phyloP scores from a whole-genome alignment of 2,888 invertebrate genomes.

The Machimus atricapillus region DNA sequence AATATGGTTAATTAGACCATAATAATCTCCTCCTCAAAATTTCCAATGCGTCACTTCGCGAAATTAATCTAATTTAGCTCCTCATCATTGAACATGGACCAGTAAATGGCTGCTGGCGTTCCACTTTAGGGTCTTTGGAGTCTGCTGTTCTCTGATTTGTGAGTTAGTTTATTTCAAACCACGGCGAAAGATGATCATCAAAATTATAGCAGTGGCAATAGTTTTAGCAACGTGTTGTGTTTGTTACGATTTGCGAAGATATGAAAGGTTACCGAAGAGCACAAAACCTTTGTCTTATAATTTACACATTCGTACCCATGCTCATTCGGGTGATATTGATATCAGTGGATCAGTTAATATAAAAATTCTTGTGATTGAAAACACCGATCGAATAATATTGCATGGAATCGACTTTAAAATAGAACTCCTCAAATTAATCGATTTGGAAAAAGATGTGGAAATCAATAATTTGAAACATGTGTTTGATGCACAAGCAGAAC shows the following conservation, averaged over 20 bases:
- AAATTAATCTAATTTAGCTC: background rate
- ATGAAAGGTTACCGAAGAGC: conserved; percentile 62
- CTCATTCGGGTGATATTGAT: background rate
- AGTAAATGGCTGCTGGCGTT: background rate
- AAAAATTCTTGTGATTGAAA: background rate
- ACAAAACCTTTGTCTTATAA: conserved; percentile 50
- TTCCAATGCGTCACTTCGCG: background rate
- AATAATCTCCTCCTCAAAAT: background rate
- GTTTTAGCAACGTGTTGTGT: background rate
- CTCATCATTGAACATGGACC: background rate
- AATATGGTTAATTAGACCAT: background rate
- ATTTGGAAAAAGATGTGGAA: background rate
- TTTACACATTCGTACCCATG: background rate
- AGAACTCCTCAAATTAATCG: background rate
- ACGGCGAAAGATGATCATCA: background rate
- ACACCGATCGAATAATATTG: background rate
- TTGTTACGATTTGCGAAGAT: background rate
- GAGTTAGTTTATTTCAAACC: background rate
- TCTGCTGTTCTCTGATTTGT: background rate
- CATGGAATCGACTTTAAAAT: background rate
- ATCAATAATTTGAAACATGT: background rate
- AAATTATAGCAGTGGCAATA: background rate
- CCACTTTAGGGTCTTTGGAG: background rate
- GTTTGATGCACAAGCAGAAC: background rate
- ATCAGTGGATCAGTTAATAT: background rate